A percentile compares a stretch with the other conserved stretches of the same genome.
phyloP scores from a whole-genome alignment of 1,140 invertebrate genomes.

The Solenopsis invicta region DNA sequence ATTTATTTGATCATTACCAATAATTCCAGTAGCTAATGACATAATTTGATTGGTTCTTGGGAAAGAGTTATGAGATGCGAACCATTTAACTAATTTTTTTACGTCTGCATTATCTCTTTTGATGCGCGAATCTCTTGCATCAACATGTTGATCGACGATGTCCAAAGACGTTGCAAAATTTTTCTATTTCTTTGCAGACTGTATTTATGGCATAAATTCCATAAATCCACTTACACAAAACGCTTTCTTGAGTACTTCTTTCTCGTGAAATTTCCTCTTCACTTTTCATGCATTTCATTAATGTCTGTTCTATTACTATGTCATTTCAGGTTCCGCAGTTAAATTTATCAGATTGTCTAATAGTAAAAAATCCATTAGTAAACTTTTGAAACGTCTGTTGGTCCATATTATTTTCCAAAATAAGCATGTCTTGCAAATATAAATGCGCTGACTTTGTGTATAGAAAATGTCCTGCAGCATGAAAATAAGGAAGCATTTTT shows the following conservation, averaged over 20 bases:
- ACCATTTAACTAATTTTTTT: neutral
- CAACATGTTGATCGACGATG: neutral
- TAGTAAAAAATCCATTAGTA: neutral
- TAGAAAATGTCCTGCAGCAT: neutral
- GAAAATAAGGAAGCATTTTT: constrained; percentile 16
- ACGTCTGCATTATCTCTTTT: neutral
- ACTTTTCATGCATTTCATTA: constrained; percentile 3
- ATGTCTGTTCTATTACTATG: neutral
- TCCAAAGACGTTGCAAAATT: neutral
- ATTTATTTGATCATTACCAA: neutral
- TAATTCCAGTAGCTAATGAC: neutral
- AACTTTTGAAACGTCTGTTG: neutral
- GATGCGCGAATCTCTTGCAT: neutral
- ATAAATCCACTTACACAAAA: neutral
- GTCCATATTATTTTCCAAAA: neutral
- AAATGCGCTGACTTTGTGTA: neutral
- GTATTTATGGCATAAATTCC: neutral
- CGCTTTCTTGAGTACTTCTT: neutral
- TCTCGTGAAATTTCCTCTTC: neutral
- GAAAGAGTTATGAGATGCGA: neutral
- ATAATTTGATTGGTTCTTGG: neutral
- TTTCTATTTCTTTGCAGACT: neutral
- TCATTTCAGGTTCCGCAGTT: neutral
- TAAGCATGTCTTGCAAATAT: neutral
- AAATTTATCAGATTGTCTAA: neutral